A percentile compares a stretch with the other conserved stretches of the same genome.
Conservation (phyloP, 2,888 invertebrate species). For the Lomographa bimaculata region DNA sequence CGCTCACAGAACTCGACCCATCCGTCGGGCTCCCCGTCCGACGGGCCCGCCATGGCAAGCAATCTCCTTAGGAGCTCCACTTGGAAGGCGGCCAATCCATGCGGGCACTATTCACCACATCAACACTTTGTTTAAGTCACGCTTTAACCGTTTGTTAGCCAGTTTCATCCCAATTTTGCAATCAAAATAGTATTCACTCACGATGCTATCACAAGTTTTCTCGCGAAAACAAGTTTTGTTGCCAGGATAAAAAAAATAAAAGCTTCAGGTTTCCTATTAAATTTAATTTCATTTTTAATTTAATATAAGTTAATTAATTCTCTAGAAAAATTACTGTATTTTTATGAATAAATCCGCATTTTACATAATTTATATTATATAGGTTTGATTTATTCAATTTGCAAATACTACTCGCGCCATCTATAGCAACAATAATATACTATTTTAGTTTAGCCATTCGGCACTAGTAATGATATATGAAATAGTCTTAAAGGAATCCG, state of each 20-base stretch:
- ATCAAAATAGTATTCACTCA: conserved; percentile 66
- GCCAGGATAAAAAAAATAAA: conserved; percentile 52
- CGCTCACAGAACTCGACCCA: conserved; percentile 95
- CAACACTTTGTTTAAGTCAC: conserved; percentile 35
- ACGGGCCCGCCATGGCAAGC: conserved; percentile 81
- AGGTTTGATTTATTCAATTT: no score
- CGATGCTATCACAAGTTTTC: conserved; percentile 71
- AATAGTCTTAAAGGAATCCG: no score
- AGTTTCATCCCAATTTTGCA: conserved; percentile 59
- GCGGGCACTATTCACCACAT: conserved; percentile 49
- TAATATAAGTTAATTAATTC: no score
- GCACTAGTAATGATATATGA: no score
- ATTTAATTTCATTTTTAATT: no score
- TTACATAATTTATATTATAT: no score
- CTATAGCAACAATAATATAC: no score
- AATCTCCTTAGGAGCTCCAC: conserved; percentile 80
- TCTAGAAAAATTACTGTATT: not conserved
- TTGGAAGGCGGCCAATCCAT: conserved; percentile 57
- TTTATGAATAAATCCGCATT: no score
- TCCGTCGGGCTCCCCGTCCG: conserved; percentile 85
- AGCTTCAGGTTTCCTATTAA: not conserved
- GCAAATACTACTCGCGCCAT: no score
- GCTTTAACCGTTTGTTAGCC: conserved; percentile 37
- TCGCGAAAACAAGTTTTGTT: conserved; percentile 78
- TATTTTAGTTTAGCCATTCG: no score